Conservation (phyloP, 2,113 vertebrate species). For the Clupea harengus region DNA sequence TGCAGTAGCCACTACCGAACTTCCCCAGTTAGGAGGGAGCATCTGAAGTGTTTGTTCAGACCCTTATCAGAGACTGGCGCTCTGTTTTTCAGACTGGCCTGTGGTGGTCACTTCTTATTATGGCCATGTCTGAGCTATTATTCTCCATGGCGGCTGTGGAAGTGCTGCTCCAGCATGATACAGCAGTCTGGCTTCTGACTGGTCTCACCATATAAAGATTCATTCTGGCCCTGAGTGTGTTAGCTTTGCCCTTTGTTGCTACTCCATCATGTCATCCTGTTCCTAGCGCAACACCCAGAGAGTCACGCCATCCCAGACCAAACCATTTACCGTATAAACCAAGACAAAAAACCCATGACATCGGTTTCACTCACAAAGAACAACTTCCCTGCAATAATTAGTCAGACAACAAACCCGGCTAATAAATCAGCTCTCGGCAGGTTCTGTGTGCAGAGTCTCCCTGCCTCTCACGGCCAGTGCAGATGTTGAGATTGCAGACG, state of each 20-base stretch:
- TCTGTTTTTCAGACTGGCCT: constrained; percentile 30
- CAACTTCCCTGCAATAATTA: not conserved
- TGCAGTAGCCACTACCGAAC: not conserved
- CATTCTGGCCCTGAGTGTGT: not conserved
- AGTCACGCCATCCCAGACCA: not conserved
- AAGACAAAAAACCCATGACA: not conserved
- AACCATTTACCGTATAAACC: not conserved
- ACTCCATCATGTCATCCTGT: not conserved
- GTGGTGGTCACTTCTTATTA: constrained; percentile 41
- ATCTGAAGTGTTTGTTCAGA: not conserved
- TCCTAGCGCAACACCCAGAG: not conserved
- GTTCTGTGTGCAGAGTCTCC: not conserved
- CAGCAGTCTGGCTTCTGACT: constrained; percentile 22
- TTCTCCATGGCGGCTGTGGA: not conserved
- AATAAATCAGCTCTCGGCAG: not conserved
- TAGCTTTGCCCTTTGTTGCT: not conserved
- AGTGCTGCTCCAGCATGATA: not conserved
- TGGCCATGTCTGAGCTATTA: constrained; percentile 28
- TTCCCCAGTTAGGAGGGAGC: not conserved
- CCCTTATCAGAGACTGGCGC: constrained; percentile 31
- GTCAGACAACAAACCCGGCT: not conserved
- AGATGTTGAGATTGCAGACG: not conserved
- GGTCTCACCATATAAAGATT: constrained; percentile 18
- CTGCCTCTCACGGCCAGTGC: not conserved
- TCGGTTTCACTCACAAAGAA: not conserved